Conservation (phyloP, 2,797 vertebrate species). For the Dryobates pubescens region DNA sequence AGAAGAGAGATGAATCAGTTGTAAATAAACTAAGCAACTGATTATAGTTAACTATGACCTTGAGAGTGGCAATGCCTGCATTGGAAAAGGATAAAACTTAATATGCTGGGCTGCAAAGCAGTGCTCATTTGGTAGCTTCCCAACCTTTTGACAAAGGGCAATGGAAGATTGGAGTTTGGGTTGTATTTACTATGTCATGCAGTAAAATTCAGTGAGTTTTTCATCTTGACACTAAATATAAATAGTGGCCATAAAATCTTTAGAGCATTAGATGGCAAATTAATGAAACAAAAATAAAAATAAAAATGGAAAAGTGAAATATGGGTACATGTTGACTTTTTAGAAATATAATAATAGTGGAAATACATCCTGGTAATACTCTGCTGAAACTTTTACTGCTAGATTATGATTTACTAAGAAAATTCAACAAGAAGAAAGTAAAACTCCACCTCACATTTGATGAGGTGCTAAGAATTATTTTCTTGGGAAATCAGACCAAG, state of each 20-base stretch:
- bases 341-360: constrained; percentile 11
- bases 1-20: neutral
- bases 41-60: neutral
- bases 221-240: neutral
- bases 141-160: constrained; percentile 1
- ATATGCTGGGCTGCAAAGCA: neutral
- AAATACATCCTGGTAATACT: constrained; percentile 4
- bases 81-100: neutral
- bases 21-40: neutral
- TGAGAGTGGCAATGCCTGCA: neutral
- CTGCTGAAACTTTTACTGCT: constrained; percentile 37
- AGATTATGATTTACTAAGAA: constrained; percentile 42
- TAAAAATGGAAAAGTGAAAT: constrained; percentile 52
- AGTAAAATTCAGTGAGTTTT: constrained; percentile 5
- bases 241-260: constrained; percentile 8
- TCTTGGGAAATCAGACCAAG: neutral
- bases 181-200: neutral
- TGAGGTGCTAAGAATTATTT: neutral
- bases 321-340: constrained; percentile 12
- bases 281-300: constrained; percentile 53
- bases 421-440: neutral
- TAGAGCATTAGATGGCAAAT: constrained; percentile 11
- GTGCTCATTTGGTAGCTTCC: neutral
- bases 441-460: neutral
- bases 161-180: neutral